These are phyloP conservation scores for Paramuricea clavata DNA, from an alignment of 92 coral and sea anemone species.

Conservation along the genomic window DNA sequence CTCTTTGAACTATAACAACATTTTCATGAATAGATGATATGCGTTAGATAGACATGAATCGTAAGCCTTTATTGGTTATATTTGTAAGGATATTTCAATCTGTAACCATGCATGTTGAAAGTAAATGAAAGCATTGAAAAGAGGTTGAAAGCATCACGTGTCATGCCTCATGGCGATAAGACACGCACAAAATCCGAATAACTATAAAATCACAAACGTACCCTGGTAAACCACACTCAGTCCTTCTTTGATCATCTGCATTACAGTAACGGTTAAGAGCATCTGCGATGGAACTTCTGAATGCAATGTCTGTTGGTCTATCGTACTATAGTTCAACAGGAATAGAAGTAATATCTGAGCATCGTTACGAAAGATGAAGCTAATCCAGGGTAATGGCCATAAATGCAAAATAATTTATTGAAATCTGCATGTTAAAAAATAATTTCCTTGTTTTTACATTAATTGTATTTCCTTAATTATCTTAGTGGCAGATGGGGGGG, in stretches of 20 bases:
- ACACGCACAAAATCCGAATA: neutral
- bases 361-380: neutral
- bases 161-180: neutral
- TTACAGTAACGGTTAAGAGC: slow-evolving; percentile 1
- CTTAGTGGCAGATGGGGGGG: too few species aligned
- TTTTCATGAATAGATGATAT: neutral
- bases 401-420: too few species aligned
- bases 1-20: neutral
- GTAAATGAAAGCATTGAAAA: too few species aligned
- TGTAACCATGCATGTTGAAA: neutral
- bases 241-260: neutral
- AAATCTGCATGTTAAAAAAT: too few species aligned
- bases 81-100: too few species aligned
- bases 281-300: slow-evolving; percentile 5
- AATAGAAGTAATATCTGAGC: neutral
- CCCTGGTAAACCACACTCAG: slow-evolving; percentile 5
- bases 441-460: too few species aligned
- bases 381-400: neutral
- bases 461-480: too few species aligned
- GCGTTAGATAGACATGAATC: too few species aligned
- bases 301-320: slow-evolving; percentile 2
- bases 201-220: neutral
- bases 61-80: too few species aligned
- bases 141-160: too few species aligned
- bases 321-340: neutral